phyloP scores from a whole-genome alignment of 2,113 vertebrate species.

The Nettapus auritus region DNA sequence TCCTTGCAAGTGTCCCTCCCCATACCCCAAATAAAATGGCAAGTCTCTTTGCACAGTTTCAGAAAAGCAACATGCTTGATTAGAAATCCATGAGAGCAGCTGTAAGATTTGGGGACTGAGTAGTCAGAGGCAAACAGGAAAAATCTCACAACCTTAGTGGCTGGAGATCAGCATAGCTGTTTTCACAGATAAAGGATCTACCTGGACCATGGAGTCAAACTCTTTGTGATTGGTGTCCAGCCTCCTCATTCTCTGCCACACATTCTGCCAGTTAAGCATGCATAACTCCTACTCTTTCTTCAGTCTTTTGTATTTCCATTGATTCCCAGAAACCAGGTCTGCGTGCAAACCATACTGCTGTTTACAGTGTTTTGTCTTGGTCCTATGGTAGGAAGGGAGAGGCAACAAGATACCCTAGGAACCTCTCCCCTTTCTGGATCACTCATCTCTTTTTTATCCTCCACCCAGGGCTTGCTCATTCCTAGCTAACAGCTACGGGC shows the following conservation, averaged over 20 bases:
- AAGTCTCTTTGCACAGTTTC: background rate
- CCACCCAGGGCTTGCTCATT: background rate
- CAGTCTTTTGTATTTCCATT: background rate
- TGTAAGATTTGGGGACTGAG: background rate
- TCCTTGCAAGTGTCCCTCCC: background rate
- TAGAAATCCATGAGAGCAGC: background rate
- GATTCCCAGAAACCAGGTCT: background rate
- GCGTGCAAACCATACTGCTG: background rate
- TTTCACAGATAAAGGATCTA: background rate
- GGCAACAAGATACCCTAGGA: background rate
- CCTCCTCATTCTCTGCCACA: background rate
- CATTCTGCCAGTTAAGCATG: accelerated
- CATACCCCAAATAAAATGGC: accelerated
- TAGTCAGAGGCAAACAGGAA: background rate
- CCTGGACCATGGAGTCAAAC: background rate
- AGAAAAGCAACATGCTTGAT: background rate
- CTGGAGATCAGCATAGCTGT: background rate
- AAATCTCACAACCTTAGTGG: background rate
- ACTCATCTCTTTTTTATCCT: background rate
- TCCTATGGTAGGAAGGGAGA: background rate
- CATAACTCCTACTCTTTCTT: background rate
- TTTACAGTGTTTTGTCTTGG: background rate
- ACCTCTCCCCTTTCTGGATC: accelerated
- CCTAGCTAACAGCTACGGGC: background rate
- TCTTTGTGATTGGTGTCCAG: background rate